These are phyloP conservation scores for Strix uralensis DNA, from an alignment of 2,113 vertebrate species.

Conservation along the genomic window DNA sequence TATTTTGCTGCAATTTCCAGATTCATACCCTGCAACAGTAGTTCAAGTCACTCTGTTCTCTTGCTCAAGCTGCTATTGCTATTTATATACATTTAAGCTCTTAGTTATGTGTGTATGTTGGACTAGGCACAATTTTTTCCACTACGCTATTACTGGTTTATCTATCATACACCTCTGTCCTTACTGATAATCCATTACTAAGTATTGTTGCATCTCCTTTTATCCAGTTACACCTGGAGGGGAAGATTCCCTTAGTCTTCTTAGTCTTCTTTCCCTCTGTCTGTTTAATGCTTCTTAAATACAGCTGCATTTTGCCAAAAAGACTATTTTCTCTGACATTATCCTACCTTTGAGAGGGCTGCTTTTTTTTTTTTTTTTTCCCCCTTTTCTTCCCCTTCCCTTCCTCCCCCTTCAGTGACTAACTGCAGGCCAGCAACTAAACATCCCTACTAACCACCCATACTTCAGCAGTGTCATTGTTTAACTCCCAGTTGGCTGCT, in stretches of 20 bases:
- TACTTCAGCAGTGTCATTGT: neutral
- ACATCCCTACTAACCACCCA: neutral
- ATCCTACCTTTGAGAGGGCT: neutral
- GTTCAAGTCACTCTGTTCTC: neutral
- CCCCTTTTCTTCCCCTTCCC: neutral
- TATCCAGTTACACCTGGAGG: neutral
- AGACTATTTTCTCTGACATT: neutral
- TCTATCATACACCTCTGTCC: neutral
- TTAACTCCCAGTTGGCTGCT: neutral
- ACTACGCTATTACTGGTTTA: neutral
- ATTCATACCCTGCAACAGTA: neutral
- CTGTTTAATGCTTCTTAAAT: neutral
- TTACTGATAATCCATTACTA: neutral
- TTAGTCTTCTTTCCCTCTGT: neutral
- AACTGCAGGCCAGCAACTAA: neutral
- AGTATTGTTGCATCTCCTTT: neutral
- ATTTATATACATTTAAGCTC: neutral
- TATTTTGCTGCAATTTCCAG: neutral
- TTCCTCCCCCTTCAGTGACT: neutral
- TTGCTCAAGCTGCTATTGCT: neutral
- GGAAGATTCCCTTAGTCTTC: neutral
- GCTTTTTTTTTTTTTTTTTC: too few relatives aligned
- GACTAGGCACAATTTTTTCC: neutral
- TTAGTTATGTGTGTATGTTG: neutral
- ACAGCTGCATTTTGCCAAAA: neutral